A percentile compares a stretch with the other conserved stretches of the same genome.
Evolutionary conservation across 2,797 vertebrate genomes (phyloP).

Genomic region (Hylomyscus alleni): DNA sequence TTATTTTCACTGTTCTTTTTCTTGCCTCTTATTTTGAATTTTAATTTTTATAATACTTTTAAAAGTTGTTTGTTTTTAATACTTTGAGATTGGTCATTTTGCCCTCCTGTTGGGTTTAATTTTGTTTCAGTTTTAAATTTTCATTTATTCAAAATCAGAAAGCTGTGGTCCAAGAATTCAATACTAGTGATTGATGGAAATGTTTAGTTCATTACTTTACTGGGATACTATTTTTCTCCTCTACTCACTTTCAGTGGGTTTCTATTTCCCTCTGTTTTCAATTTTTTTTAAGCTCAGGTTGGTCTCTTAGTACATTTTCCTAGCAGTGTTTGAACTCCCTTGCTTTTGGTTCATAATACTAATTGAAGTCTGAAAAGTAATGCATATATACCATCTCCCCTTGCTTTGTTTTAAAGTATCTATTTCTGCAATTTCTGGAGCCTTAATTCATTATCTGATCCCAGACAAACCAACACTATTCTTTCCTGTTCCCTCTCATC

Average conservation of each 20-base stretch:
- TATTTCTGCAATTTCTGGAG: too few species aligned
- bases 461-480: neutral
- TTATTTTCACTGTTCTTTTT: neutral
- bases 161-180: neutral
- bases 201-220: neutral
- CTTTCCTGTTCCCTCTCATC: neutral
- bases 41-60: neutral
- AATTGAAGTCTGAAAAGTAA: neutral
- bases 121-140: constrained; percentile 23
- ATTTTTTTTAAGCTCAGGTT: neutral
- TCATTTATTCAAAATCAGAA: constrained; percentile 9
- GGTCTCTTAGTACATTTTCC: neutral
- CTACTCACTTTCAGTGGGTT: neutral
- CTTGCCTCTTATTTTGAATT: neutral
- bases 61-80: constrained; percentile 22
- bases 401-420: too few species aligned
- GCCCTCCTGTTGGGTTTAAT: neutral
- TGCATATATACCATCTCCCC: too few species aligned
- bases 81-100: neutral
- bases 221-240: neutral
- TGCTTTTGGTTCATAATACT: neutral
- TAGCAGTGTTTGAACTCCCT: neutral
- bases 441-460: neutral
- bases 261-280: neutral
- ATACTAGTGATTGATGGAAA: neutral